Base-by-base conservation (phyloP, 2,113 vertebrate species). In the Microcebus lehilahytsara region DNA sequence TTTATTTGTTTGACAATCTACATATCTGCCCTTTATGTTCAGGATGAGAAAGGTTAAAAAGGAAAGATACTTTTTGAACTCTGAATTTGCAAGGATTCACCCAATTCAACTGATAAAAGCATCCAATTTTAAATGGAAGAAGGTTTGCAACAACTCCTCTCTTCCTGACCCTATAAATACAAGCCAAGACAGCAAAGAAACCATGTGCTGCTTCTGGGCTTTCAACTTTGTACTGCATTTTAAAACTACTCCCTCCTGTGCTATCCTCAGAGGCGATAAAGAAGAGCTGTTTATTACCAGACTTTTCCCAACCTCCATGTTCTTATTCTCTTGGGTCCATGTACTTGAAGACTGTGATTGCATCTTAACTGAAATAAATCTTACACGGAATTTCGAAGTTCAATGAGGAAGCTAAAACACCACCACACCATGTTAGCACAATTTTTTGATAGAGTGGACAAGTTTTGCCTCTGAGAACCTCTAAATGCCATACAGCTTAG, bases 361-460 rank as follows among this genome's bases (percentile, higher is more conserved):
- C 69, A 62, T 95, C 90, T 96, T 90, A 93, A 93, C 80, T 72
- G 84, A 97, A 96, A 98, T 98, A 97, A 98, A 96, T 97, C 96
- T 96, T 93, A 51, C 5, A 23, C 58, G 20, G 84, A 96, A 92
- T 96, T 94, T 23, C 51, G 87, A 93, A 58, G 83, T 79, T 93
- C 83, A 79, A 62, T 62, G 67, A 92, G 56, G 72, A 93, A 92
- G 69, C 69, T 89, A 40, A 93, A 87, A 81, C 58, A 53, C n/a
- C 69, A 78, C 42, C 64, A 58, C 19, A 60, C 13, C 23, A 27
- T 32, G 71, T 69, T 51, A 83, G 77, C 42, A 30, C 53, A 93
- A 85, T 69, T 87, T 72, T 80, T 75, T 56, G 23, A 89, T 46
- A 79, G n/a, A 83, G 22, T 79, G 27, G 22, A 62, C 51, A 46